Conservation (phyloP, 2,113 vertebrate species). For the Phocoena phocoena region DNA sequence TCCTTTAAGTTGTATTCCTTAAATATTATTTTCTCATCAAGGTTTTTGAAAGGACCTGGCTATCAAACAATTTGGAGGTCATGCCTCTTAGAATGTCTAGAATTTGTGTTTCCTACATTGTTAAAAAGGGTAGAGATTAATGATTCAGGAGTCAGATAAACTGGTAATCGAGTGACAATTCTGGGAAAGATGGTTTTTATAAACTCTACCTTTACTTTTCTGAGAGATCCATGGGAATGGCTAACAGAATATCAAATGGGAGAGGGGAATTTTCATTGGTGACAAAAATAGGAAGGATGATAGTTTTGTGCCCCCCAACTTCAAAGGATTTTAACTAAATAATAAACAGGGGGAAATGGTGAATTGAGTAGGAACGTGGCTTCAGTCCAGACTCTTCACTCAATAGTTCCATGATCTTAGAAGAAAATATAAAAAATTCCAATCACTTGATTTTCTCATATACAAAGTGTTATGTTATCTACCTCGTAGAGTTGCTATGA, state of each 20-base stretch:
- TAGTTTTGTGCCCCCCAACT: background rate
- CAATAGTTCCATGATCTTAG: background rate
- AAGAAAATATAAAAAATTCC: background rate
- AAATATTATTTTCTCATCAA: conserved; percentile 16
- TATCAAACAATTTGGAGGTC: background rate
- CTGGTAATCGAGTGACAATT: background rate
- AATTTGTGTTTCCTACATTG: background rate
- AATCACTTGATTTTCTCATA: background rate
- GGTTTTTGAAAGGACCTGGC: background rate
- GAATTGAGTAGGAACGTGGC: background rate
- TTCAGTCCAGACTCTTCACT: background rate
- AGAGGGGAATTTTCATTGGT: background rate
- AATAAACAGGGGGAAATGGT: background rate
- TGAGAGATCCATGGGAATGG: background rate
- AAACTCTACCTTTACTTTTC: background rate
- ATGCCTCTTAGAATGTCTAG: background rate
- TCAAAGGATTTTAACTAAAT: conserved; percentile 19
- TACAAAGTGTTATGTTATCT: background rate
- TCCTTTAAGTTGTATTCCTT: background rate
- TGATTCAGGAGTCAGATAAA: background rate
- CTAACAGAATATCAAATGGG: background rate
- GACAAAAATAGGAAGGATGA: background rate
- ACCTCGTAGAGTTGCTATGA: background rate
- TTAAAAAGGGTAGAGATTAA: background rate
- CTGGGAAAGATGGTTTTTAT: background rate